Percentiles rank a stretch among this genome's conserved stretches.
Evolutionary conservation across 2,797 vertebrate species (phyloP).

Genomic region (Muscicapa comitata): DNA sequence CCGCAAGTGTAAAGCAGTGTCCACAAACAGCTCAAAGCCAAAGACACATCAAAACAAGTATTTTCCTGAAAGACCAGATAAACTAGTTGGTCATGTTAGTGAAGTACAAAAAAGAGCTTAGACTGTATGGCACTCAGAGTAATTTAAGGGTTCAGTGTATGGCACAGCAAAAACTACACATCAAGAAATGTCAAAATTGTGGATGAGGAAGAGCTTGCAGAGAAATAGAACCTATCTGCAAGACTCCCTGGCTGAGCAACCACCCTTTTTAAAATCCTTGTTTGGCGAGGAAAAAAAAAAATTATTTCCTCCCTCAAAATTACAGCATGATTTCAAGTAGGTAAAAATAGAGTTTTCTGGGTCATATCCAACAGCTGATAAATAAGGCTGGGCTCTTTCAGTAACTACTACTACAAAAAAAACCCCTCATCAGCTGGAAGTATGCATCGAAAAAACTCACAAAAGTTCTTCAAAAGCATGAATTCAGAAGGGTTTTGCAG

Average conservation of each 20-base stretch:
- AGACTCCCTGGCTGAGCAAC: neutral
- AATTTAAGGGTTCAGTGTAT: neutral
- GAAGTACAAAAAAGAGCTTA: neutral
- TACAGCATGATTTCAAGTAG: neutral
- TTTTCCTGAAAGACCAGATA: neutral
- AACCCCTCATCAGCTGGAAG: neutral
- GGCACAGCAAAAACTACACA: neutral
- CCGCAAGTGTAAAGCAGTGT: neutral
- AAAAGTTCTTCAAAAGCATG: constrained; percentile 31
- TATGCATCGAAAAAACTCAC: constrained; percentile 10
- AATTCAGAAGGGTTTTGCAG: constrained; percentile 36
- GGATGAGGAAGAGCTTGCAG: neutral
- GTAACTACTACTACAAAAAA: neutral
- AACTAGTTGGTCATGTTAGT: neutral
- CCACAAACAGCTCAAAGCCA: neutral
- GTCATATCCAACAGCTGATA: constrained; percentile 21
- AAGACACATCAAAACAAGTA: neutral
- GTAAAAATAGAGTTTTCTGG: constrained; percentile 33
- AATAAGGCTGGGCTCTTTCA: constrained; percentile 10
- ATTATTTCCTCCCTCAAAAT: neutral
- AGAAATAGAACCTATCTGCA: neutral
- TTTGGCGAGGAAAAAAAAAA: neutral
- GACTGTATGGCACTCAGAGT: neutral
- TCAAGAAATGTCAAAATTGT: constrained; percentile 10
- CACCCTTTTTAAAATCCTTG: neutral